phyloP scores from a whole-genome alignment of 1,140 invertebrate species.

The Drosophila ogumai region DNA sequence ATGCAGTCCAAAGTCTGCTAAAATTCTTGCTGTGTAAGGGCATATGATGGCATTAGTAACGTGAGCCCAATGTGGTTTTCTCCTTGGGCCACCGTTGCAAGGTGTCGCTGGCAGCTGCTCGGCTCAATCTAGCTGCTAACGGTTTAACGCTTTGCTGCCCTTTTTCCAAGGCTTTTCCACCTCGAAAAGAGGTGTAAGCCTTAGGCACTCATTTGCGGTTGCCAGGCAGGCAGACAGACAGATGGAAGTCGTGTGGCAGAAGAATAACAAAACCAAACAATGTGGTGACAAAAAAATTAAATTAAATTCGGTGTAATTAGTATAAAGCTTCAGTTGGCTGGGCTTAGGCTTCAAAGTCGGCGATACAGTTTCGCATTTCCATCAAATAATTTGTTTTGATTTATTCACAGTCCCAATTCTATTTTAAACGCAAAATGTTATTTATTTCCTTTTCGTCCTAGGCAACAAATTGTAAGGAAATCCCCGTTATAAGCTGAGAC shows the following conservation, averaged over 20 bases:
- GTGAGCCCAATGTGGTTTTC: conserved; percentile 44
- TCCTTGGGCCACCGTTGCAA: conserved; percentile 58
- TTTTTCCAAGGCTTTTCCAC: conserved; percentile 33
- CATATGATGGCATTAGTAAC: conserved; percentile 65
- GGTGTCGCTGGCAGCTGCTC: conserved; percentile 75
- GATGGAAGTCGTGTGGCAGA: conserved; percentile 2
- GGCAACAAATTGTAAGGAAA: conserved; percentile 33
- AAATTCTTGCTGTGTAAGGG: background rate
- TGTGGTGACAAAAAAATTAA: conserved; percentile 5
- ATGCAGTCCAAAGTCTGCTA: too few species aligned
- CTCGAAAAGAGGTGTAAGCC: conserved; percentile 21
- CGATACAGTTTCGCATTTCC: background rate
- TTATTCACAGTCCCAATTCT: conserved; percentile 14
- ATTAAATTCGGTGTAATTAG: conserved; percentile 22
- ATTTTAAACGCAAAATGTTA: conserved; percentile 28
- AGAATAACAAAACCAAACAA: conserved; percentile 8
- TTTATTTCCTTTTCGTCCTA: conserved; percentile 29
- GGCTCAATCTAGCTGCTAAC: conserved; percentile 66
- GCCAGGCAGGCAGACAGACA: conserved; percentile 39
- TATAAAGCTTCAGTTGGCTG: background rate
- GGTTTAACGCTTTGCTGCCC: conserved; percentile 65
- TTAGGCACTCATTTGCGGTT: conserved; percentile 62
- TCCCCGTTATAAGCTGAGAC: conserved; percentile 41
- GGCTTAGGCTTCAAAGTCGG: conserved; percentile 2
- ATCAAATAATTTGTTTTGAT: conserved; percentile 23